These are phyloP conservation scores for Apeltes quadracus DNA, from an alignment of 2,113 vertebrate genomes.

Conservation along the genomic window DNA sequence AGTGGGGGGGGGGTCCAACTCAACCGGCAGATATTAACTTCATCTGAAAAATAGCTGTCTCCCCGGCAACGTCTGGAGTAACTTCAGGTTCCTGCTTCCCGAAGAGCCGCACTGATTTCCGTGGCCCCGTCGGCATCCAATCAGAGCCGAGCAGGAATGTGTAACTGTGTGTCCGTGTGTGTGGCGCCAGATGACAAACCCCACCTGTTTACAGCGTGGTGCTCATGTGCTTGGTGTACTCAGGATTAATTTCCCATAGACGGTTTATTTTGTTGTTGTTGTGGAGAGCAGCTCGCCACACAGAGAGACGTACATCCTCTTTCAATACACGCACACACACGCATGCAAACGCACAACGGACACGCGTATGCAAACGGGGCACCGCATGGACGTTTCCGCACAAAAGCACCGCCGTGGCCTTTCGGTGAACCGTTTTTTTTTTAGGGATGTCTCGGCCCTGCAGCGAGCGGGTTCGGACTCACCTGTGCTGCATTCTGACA, in stretches of 20 bases:
- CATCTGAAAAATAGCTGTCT: conserved; percentile 49
- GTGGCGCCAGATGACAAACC: conserved; percentile 19
- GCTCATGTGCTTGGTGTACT: conserved; percentile 1
- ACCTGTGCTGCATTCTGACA: conserved; percentile 37
- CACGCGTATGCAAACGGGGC: neutral
- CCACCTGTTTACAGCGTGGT: neutral
- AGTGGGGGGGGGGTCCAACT: too few relatives aligned
- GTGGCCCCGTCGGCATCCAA: conserved; percentile 45
- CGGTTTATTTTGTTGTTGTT: neutral
- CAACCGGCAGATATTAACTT: conserved; percentile 59
- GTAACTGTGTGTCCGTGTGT: conserved; percentile 29
- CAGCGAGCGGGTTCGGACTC: too few relatives aligned
- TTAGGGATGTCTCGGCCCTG: too few relatives aligned
- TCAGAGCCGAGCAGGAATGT: conserved; percentile 39
- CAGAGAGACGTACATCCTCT: conserved; percentile 18
- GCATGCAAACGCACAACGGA: conserved; percentile 25
- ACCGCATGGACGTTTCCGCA: neutral
- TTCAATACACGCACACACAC: conserved; percentile 12
- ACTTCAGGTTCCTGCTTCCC: conserved; percentile 46
- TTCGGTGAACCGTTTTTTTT: neutral
- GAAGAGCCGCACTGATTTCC: conserved; percentile 47
- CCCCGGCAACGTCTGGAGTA: conserved; percentile 8
- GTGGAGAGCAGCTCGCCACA: conserved; percentile 1
- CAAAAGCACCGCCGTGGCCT: conserved; percentile 1
- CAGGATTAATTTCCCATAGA: neutral